phyloP scores from a whole-genome alignment of 2,888 invertebrate genomes.

The Acrocera orbiculus region DNA sequence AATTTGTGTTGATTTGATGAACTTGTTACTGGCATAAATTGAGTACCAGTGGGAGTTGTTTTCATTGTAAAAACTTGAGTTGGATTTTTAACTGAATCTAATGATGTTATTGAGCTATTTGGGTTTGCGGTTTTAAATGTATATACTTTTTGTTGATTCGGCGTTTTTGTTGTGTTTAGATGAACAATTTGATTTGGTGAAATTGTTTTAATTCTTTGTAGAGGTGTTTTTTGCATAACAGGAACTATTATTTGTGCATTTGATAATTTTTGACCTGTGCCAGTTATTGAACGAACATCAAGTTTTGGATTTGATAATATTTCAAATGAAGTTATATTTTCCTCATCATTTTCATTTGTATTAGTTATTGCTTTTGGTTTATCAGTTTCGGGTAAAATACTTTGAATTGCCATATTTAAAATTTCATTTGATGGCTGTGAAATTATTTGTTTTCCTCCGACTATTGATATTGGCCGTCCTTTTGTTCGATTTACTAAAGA shows the following conservation, averaged over 20 bases:
- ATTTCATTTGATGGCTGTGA: slow-evolving; percentile 23
- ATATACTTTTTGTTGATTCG: slow-evolving; percentile 25
- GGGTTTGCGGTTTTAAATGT: slow-evolving; percentile 23
- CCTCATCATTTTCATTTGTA: slow-evolving; percentile 11
- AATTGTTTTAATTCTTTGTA: slow-evolving; percentile 27
- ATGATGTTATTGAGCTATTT: too few species aligned
- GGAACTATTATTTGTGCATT: not conserved
- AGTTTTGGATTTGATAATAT: slow-evolving; percentile 16
- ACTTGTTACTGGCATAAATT: slow-evolving; percentile 19
- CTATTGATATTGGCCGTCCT: slow-evolving; percentile 28
- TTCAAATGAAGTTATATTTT: slow-evolving; percentile 18
- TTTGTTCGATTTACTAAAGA: slow-evolving; percentile 10
- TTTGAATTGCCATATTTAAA: slow-evolving; percentile 29
- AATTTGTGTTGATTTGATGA: slow-evolving; percentile 20
- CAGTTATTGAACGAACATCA: not conserved
- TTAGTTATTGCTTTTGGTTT: slow-evolving; percentile 13
- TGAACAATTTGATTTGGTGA: slow-evolving; percentile 29
- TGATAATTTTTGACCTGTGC: not conserved
- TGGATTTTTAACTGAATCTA: slow-evolving; percentile 7
- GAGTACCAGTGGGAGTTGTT: slow-evolving; percentile 17
- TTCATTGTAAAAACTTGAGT: slow-evolving; percentile 10
- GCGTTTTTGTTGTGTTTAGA: slow-evolving; percentile 20
- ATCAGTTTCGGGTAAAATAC: slow-evolving; percentile 24
- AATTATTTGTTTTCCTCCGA: slow-evolving; percentile 34
- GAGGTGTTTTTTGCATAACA: not conserved